phyloP scores from a whole-genome alignment of 2,888 invertebrate genomes.

The Barypeithes pellucidus region DNA sequence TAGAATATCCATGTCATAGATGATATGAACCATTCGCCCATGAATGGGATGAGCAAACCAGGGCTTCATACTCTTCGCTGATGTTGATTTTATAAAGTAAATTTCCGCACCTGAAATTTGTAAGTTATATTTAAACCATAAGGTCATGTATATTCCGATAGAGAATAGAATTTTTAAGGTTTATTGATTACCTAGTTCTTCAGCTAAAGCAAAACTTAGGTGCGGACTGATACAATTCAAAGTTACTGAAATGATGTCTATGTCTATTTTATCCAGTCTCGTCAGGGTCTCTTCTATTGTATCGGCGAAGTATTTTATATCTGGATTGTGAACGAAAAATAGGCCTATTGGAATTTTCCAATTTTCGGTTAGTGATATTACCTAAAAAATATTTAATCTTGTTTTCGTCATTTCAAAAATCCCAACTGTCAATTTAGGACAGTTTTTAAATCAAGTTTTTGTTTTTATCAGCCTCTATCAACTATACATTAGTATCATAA shows the following conservation, averaged over 20 bases:
- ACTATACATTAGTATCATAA: too few species aligned
- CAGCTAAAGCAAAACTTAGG: conserved; percentile 37
- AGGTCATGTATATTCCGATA: too few species aligned
- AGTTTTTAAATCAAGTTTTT: too few species aligned
- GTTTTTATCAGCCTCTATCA: too few species aligned
- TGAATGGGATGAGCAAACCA: conserved; percentile 28
- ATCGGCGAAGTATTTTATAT: conserved; percentile 43
- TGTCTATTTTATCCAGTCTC: conserved; percentile 22
- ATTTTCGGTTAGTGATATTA: conserved; percentile 41
- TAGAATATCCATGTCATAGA: conserved; percentile 35
- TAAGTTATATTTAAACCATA: too few species aligned
- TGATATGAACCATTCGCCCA: conserved; percentile 26
- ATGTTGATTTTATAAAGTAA: conserved; percentile 12
- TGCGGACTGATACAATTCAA: conserved; percentile 33
- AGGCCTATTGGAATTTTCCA: conserved; percentile 48
- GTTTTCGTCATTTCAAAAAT: too few species aligned
- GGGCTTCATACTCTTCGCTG: not conserved
- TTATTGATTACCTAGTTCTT: conserved; percentile 41
- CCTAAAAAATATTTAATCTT: conserved; percentile 22
- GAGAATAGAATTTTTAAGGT: too few species aligned
- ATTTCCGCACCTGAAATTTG: conserved; percentile 43
- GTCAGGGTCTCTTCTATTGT: conserved; percentile 36
- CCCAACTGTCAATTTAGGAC: too few species aligned
- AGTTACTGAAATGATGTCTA: conserved; percentile 43
- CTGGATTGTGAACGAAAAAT: conserved; percentile 42